These are phyloP conservation scores for Anorthoa munda DNA, from an alignment of 2,888 invertebrate genomes.

Conservation along the genomic window DNA sequence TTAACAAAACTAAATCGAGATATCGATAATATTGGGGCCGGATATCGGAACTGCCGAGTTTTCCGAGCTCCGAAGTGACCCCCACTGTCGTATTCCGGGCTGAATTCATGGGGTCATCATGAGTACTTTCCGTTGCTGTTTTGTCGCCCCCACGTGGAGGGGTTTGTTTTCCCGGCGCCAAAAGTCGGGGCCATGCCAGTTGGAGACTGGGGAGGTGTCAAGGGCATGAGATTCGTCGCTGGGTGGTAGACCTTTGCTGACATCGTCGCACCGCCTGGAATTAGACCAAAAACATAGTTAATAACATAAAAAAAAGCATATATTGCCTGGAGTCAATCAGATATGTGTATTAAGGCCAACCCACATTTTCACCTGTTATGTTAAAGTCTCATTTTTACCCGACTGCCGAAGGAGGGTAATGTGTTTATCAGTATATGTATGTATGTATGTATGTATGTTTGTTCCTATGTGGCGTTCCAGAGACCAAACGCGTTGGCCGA, in stretches of 20 bases:
- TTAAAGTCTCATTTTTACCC: not conserved
- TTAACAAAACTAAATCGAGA: slow-evolving; percentile 31
- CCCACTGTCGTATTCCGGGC: slow-evolving; percentile 34
- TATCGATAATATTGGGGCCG: slow-evolving; percentile 33
- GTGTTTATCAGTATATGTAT: too few species aligned
- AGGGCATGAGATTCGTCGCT: slow-evolving; percentile 86
- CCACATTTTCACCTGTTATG: not conserved
- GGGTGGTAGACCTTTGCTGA: slow-evolving; percentile 85
- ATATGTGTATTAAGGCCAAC: not conserved
- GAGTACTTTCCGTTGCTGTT: slow-evolving; percentile 82
- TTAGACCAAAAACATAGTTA: slow-evolving; percentile 15
- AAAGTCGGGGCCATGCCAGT: slow-evolving; percentile 76
- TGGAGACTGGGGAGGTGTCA: slow-evolving; percentile 80
- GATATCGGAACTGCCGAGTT: slow-evolving; percentile 35
- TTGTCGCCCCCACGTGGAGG: slow-evolving; percentile 77
- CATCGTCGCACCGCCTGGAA: slow-evolving; percentile 82
- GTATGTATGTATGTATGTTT: too few species aligned
- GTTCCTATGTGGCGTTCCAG: too few species aligned
- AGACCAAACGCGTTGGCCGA: too few species aligned
- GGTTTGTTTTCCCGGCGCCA: slow-evolving; percentile 68
- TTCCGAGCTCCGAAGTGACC: slow-evolving; percentile 33
- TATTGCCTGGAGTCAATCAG: too few species aligned
- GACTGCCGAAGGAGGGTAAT: too few species aligned
- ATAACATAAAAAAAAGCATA: not conserved
- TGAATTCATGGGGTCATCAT: slow-evolving; percentile 61